These are phyloP conservation scores for Ormyrus thymus DNA, from an alignment of 2,888 invertebrate species.

Conservation along the genomic window DNA sequence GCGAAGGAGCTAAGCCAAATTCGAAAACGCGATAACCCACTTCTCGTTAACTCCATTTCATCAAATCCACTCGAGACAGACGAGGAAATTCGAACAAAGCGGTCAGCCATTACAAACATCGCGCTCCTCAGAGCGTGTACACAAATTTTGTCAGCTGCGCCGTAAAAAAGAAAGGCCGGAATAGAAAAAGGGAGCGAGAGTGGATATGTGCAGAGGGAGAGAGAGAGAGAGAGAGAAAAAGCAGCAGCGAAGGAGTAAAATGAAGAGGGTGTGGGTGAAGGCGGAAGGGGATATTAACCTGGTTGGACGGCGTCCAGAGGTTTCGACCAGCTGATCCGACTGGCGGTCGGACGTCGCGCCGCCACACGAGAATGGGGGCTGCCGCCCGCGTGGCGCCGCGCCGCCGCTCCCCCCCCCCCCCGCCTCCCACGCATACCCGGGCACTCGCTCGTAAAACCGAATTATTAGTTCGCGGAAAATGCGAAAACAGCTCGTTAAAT, in stretches of 20 bases:
- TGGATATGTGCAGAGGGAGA: constrained; percentile 37
- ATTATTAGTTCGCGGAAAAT: constrained; percentile 68
- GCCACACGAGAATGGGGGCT: constrained; percentile 59
- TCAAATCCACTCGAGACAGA: too few species aligned
- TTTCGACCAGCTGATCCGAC: constrained; percentile 71
- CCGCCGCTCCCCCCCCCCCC: constrained; percentile 59
- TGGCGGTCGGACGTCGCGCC: constrained; percentile 57
- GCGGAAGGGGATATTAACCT: constrained; percentile 68
- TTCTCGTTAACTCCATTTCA: too few species aligned
- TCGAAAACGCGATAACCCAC: too few species aligned
- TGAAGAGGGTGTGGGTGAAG: constrained; percentile 57
- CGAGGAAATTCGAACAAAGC: too few species aligned
- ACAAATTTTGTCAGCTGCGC: constrained; percentile 8
- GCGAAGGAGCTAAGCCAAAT: too few species aligned
- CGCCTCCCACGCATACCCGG: constrained; percentile 55
- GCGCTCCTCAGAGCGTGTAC: neutral
- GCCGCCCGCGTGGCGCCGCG: constrained; percentile 70
- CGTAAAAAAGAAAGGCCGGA: constrained; percentile 28
- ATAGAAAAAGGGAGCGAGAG: constrained; percentile 50
- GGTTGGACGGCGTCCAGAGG: constrained; percentile 73
- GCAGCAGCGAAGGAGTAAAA: constrained; percentile 52
- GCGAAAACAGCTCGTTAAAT: constrained; percentile 71
- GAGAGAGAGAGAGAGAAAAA: constrained; percentile 41
- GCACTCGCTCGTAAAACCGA: constrained; percentile 69
- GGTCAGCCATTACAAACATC: too few species aligned